Conservation (phyloP, 2,113 vertebrate species). For the Ahaetulla prasina region DNA sequence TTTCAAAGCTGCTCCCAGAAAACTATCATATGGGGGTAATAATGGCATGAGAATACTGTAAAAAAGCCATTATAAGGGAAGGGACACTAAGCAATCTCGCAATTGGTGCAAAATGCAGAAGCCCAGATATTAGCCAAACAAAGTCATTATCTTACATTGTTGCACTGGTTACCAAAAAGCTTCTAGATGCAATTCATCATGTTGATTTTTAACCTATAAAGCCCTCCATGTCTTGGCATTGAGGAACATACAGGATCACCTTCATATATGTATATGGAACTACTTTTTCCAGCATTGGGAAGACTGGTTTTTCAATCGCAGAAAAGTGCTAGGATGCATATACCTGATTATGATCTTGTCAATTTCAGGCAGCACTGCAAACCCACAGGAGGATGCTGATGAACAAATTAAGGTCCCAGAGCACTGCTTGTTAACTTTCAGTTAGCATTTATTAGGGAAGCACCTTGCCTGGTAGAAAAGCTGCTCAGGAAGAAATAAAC, state of each 20-base stretch:
- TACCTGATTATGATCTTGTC: background rate
- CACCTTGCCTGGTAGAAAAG: background rate
- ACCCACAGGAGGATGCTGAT: background rate
- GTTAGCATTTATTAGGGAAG: background rate
- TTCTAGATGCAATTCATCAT: background rate
- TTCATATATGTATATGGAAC: background rate
- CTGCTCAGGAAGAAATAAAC: background rate
- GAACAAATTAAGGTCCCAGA: background rate
- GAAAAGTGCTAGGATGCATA: background rate
- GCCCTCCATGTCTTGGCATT: background rate
- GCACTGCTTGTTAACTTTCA: background rate
- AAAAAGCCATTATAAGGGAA: background rate
- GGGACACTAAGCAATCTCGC: background rate
- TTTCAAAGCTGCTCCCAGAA: slow-evolving; percentile 42
- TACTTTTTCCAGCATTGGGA: background rate
- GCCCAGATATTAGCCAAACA: background rate
- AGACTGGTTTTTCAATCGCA: background rate
- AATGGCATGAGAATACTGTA: slow-evolving; percentile 1
- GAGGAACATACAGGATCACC: background rate
- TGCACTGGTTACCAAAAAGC: background rate
- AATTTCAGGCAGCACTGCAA: background rate
- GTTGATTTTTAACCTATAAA: background rate
- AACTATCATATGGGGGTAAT: slow-evolving; percentile 29
- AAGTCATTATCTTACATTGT: background rate
- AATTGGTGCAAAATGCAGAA: background rate